Percentiles rank a stretch among this genome's conserved stretches.
Evolutionary conservation across 2,888 invertebrate genomes (phyloP).

Genomic region (Agrochola macilenta): DNA sequence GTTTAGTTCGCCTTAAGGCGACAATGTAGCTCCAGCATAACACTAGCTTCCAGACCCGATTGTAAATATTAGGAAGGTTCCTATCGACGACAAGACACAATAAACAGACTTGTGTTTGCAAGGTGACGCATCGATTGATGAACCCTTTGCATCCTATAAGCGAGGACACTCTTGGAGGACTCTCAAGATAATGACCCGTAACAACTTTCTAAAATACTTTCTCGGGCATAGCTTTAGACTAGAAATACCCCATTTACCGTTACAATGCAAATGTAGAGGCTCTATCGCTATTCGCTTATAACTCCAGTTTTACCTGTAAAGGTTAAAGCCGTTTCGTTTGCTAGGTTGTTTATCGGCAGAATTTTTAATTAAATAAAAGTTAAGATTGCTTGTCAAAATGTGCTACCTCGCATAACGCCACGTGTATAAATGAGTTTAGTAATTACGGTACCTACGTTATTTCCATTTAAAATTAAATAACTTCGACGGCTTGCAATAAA

Average conservation of each 20-base stretch:
- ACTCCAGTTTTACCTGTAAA: slow-evolving; percentile 7
- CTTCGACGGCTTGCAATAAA: background rate
- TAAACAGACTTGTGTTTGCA: background rate
- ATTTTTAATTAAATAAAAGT: background rate
- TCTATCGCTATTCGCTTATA: slow-evolving; percentile 8
- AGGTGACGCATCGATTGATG: background rate
- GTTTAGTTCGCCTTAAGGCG: too few species aligned
- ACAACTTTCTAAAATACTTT: slow-evolving; percentile 20
- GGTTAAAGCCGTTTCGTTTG: background rate
- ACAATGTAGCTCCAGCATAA: too few species aligned
- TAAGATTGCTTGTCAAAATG: background rate
- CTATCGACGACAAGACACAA: background rate
- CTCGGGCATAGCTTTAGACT: background rate
- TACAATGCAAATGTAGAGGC: slow-evolving; percentile 31
- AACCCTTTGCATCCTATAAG: slow-evolving; percentile 4
- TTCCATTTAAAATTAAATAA: background rate
- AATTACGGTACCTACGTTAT: background rate
- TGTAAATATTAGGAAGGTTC: background rate
- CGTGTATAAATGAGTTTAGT: background rate
- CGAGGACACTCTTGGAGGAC: too few species aligned
- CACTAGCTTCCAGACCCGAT: too few species aligned
- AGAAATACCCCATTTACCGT: slow-evolving; percentile 18
- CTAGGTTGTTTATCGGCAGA: slow-evolving; percentile 9
- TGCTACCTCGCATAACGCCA: background rate
- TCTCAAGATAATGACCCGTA: background rate